These are phyloP conservation scores for Atlantisia rogersi DNA, from an alignment of 2,113 vertebrate genomes.

Conservation along the genomic window DNA sequence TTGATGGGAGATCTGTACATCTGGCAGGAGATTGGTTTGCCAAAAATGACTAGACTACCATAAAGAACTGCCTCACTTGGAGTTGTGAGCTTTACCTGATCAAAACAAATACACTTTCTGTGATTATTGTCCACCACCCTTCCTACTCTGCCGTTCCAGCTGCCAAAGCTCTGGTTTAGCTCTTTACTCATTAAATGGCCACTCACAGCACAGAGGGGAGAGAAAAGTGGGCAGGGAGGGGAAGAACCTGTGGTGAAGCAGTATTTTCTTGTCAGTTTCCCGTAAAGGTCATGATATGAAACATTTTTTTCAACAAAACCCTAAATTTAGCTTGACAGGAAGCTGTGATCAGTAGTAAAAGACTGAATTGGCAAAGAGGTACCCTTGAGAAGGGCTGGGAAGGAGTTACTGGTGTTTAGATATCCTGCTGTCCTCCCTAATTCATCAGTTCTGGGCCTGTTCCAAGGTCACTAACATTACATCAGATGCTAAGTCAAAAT, in stretches of 20 bases:
- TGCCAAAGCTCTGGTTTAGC: background rate
- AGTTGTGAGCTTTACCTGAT: background rate
- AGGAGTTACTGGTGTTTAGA: background rate
- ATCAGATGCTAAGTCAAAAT: background rate
- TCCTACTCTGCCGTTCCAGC: background rate
- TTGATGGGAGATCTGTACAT: background rate
- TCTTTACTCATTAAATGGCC: background rate
- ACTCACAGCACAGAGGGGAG: too few relatives aligned
- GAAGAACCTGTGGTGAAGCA: background rate
- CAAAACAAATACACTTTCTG: background rate
- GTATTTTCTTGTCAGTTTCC: background rate
- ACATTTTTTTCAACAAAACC: background rate
- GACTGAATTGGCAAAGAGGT: background rate
- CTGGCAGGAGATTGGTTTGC: background rate
- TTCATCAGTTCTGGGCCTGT: background rate
- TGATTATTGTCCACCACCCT: background rate
- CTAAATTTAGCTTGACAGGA: background rate
- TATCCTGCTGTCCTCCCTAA: background rate
- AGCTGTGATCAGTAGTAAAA: background rate
- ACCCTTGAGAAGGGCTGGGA: background rate
- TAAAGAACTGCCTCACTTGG: background rate
- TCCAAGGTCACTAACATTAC: background rate
- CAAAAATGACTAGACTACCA: background rate
- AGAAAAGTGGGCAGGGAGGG: fast-evolving
- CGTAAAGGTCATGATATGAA: background rate